Conservation (phyloP, 2,888 invertebrate species). For the Uropetala carovei region DNA sequence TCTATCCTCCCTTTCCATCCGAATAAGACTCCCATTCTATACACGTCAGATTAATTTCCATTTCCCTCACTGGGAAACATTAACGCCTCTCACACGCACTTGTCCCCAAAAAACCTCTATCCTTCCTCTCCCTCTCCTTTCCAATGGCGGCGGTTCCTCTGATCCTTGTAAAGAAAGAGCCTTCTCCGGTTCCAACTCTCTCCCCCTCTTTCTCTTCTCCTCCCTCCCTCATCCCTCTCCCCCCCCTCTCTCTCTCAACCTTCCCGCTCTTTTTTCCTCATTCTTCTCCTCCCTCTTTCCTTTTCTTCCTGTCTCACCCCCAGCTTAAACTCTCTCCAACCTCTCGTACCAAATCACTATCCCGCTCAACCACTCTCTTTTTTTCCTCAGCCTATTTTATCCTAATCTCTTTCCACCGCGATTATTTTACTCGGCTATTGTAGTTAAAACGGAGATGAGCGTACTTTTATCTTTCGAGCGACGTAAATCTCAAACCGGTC, state of each 20-base stretch:
- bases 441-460: not conserved
- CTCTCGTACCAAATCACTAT: too few species aligned
- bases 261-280: not conserved
- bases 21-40: not conserved
- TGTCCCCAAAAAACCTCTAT: conserved; percentile 16
- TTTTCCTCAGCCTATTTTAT: not conserved
- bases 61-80: not conserved
- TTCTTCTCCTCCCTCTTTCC: too few species aligned
- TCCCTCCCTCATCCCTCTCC: not conserved
- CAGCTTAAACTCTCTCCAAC: not conserved
- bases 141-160: conserved; percentile 27
- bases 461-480: not conserved
- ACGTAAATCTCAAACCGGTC: not conserved
- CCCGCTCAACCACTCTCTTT: not conserved
- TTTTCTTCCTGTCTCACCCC: not conserved
- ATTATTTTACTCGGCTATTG: conserved; percentile 24
- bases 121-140: not conserved
- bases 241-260: not conserved
- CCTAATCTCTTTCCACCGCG: not conserved
- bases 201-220: not conserved
- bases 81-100: conserved; percentile 35
- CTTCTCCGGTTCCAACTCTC: conserved; percentile 39
- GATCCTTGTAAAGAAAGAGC: conserved; percentile 36
- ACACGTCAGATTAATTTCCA: conserved; percentile 47
- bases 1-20: not conserved